Conservation (phyloP, 1,140 invertebrate species). For the Colletes gigas region DNA sequence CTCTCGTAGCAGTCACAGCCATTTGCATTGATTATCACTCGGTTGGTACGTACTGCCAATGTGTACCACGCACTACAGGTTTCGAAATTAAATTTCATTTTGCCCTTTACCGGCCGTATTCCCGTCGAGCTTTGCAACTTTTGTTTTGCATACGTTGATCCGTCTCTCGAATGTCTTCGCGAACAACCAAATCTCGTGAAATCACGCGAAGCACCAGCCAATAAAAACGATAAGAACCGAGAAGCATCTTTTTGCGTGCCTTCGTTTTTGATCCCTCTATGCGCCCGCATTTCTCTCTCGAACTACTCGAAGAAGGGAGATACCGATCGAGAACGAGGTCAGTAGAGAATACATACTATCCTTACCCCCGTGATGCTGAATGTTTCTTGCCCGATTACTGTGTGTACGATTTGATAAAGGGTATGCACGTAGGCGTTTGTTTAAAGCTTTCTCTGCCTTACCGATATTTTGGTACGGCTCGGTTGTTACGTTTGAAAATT, state of each 20-base stretch:
- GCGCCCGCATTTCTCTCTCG: not conserved
- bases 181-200: too few relatives aligned
- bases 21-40: conserved; percentile 58
- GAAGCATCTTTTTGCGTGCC: not conserved
- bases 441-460: too few relatives aligned
- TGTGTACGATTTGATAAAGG: not conserved
- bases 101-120: not conserved
- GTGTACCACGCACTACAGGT: conserved; percentile 45
- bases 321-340: conserved; percentile 53
- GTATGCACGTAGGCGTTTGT: too few relatives aligned
- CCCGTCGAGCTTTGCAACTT: not conserved
- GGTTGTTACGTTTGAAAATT: not conserved
- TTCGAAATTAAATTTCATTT: conserved; percentile 48
- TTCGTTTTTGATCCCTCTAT: not conserved
- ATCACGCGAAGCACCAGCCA: too few relatives aligned
- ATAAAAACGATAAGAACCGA: not conserved
- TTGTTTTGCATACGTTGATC: not conserved
- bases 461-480: not conserved
- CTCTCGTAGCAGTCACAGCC: conserved; percentile 51
- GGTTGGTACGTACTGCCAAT: conserved; percentile 46
- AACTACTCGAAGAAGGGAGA: conserved; percentile 33
- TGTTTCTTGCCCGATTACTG: conserved; percentile 15
- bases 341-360: conserved; percentile 39
- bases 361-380: conserved; percentile 8
- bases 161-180: not conserved